A percentile compares a stretch with the other conserved stretches of the same genome.
Conservation (phyloP, 2,888 invertebrate species). For the Xestia xanthographa region DNA sequence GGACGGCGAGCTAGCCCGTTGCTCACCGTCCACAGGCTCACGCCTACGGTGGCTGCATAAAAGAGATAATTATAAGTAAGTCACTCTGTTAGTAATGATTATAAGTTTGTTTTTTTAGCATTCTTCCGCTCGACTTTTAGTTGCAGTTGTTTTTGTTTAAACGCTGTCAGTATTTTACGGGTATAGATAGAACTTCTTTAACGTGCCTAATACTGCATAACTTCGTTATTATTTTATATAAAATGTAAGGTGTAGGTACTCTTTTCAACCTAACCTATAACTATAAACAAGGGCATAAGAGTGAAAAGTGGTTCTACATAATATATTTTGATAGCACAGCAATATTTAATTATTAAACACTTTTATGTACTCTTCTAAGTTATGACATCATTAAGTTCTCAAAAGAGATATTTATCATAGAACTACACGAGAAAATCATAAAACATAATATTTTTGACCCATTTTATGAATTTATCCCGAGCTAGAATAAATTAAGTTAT, state of each 20-base stretch:
- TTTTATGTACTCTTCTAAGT: slow-evolving; percentile 5
- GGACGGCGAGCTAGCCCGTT: too few relatives aligned
- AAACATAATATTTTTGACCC: slow-evolving; percentile 45
- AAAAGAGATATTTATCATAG: slow-evolving; percentile 19
- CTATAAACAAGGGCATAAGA: too few relatives aligned
- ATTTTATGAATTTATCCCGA: slow-evolving; percentile 32
- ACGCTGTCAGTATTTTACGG: background rate
- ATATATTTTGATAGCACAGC: background rate
- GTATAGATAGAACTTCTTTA: background rate
- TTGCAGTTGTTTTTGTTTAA: background rate
- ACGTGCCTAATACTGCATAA: background rate
- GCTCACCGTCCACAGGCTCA: too few relatives aligned
- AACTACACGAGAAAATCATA: slow-evolving; percentile 24
- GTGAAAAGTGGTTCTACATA: background rate
- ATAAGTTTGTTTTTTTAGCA: background rate
- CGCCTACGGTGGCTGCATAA: background rate
- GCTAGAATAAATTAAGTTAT: slow-evolving; percentile 53
- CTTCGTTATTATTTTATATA: background rate
- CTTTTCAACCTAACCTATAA: background rate
- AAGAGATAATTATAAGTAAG: background rate
- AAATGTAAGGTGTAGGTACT: background rate
- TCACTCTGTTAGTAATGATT: background rate
- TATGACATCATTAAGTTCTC: slow-evolving; percentile 24
- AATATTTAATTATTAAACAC: background rate
- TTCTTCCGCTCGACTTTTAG: background rate